Evolutionary conservation across 2,888 invertebrate species (phyloP), one percentile per base, ranked within the genome.

Genomic region (Allygus modestus): DNA sequence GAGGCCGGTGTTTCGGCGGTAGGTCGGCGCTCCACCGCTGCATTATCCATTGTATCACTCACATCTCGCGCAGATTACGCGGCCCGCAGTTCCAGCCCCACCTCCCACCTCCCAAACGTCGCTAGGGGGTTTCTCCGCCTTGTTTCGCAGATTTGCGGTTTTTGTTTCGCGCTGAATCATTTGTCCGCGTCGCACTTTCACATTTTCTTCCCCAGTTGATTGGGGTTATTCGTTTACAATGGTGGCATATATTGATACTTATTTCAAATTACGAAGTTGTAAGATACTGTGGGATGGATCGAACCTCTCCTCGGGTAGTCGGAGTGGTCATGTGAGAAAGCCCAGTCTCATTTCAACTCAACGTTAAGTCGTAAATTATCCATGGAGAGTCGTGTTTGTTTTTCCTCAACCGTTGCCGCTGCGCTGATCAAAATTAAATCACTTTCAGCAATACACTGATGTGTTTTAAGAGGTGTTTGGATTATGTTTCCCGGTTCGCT

Each of bases 91-190:
- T 58, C 23, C 58, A 12, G 5, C 58, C 58, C 58, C 58, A 12
- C 5, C 58, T 9, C 20, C 65, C 31, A 28, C 1, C 17, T 11
- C 28, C 26, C 7, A 9, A 15, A 4, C 54, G 20, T 54, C 23
- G 54, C 28, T 28, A 15, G 65, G 0, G 65, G 28, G 65, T 65
- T 65, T 31, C 31, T 65, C 31, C 31, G 26, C 65, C 65, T 65
- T 31, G 31, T 65, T 65, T 31, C 65, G 65, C 65, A 15, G 65
- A 12, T 31, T 65, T 26, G 65, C 65, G 65, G 31, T 65, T 65
- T 65, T 65, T 65, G 65, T 65, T 31, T 28, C 65, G 65, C 65
- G 31, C 65, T 31, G 65, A 65, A 65, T 65, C 2, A 65, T 65
- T 65, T 15, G 20, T n/a, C 23, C 54, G 65, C 2, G 28, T 58